These are phyloP conservation scores for Triplophysa yarkandensis DNA, from an alignment of 2,797 vertebrate species.

Conservation along the genomic window DNA sequence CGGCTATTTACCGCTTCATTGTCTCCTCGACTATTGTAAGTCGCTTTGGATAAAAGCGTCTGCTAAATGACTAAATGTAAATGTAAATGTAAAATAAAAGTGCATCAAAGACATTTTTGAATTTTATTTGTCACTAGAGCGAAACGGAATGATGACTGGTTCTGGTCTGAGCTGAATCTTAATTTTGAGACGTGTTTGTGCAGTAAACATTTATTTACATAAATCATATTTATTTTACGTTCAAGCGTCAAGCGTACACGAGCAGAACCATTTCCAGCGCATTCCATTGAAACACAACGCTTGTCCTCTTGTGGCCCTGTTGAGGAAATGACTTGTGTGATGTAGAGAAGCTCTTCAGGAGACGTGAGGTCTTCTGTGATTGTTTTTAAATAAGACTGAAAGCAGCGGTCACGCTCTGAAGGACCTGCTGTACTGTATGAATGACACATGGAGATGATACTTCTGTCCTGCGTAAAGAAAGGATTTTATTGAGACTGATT, in stretches of 20 bases:
- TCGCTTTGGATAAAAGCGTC: too few species aligned
- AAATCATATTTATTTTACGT: background rate
- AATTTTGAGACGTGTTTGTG: too few species aligned
- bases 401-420: background rate
- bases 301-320: background rate
- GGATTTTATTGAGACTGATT: slow-evolving; percentile 29
- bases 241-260: background rate
- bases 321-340: background rate
- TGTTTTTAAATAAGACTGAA: slow-evolving; percentile 25
- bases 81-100: too few species aligned
- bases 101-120: too few species aligned
- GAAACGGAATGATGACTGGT: too few species aligned
- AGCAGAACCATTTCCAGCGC: background rate
- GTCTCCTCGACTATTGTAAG: too few species aligned
- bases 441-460: background rate
- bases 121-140: too few species aligned
- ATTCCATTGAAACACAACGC: background rate
- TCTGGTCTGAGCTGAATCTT: too few species aligned
- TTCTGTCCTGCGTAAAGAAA: background rate
- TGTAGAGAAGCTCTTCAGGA: background rate
- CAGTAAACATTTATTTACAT: background rate
- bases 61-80: too few species aligned
- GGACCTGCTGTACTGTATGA: background rate
- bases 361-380: slow-evolving; percentile 6
- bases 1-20: too few species aligned